Evolutionary conservation across 2,888 invertebrate genomes (phyloP), one percentile per base, ranked within the genome.

Genomic region (Cosmia trapezina): DNA sequence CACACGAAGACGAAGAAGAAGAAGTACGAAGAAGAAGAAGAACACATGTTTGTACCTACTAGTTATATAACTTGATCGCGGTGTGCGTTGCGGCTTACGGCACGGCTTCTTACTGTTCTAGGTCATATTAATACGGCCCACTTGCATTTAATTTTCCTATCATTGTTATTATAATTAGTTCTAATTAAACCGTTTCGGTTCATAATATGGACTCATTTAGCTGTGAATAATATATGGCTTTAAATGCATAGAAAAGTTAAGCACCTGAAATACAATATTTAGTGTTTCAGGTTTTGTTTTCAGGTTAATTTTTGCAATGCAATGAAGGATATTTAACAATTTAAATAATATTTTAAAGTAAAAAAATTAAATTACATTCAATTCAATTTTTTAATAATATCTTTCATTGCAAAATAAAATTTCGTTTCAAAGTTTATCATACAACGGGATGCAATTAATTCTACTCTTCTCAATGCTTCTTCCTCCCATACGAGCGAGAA

Each of bases 161-260:
- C 85, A 89, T 91, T 90, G 88, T 90, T 90, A 89, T 88, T 88
- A 86, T 88, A 92, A 92, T 92, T 89, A 83, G 83, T 84, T 82
- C 72, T 82, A 87, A 91, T 89, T 87, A 88, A 87, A 79, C 73
- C 68, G 75, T 69, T 70, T n/a, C 17, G 12, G 43, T 70, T 70
- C 51, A 33, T 69, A 53, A 6, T n/a, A n/a, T n/a, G 51, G 3
- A 12, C 8, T 12, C 33, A 33, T 69, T 69, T n/a, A 53, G 17
- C 28, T n/a, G 5, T 2, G 19, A 43, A 28, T n/a, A 51, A 28
- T 28, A 4, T 43, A 2, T 49, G 4, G 45, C 19, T 67, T 45
- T 17, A 14, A 22, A 49, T 41, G 9, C 9, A 33, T 5, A 33
- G 47, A 19, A 62, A 12, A 19, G 2, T 12, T 43, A 22, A 61